phyloP scores from a whole-genome alignment of 1,140 invertebrate species.

The Samia ricini region DNA sequence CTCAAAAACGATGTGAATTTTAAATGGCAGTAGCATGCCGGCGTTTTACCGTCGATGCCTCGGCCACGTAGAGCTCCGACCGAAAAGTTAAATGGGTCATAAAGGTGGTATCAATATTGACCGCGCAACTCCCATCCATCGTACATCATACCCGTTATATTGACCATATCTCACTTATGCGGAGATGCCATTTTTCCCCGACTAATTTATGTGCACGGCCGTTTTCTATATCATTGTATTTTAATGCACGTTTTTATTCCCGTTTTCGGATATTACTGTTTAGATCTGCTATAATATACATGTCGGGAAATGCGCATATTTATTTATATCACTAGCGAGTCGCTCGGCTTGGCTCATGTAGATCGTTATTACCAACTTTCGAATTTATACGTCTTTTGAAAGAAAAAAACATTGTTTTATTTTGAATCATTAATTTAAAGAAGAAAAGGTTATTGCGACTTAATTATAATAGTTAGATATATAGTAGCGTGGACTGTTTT shows the following conservation, averaged over 20 bases:
- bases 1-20: constrained; percentile 48
- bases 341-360: too few species aligned
- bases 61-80: constrained; percentile 33
- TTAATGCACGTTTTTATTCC: constrained; percentile 28
- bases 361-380: too few species aligned
- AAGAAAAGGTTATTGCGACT: too few species aligned
- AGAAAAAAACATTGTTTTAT: too few species aligned
- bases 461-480: too few species aligned
- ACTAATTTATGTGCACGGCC: constrained; percentile 45
- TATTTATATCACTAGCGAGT: neutral
- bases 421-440: too few species aligned
- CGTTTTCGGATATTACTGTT: constrained; percentile 24
- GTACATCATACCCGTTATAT: constrained; percentile 58
- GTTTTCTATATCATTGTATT: constrained; percentile 25
- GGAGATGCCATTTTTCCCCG: constrained; percentile 43
- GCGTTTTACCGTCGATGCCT: constrained; percentile 40
- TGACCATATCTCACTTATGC: constrained; percentile 59
- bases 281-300: neutral
- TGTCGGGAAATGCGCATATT: neutral
- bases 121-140: constrained; percentile 53
- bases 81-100: constrained; percentile 67
- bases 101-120: constrained; percentile 69
- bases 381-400: too few species aligned
- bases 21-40: constrained; percentile 41
- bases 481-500: too few species aligned